phyloP scores from a whole-genome alignment of 2,888 invertebrate species.

The Clistopyga incitator region DNA sequence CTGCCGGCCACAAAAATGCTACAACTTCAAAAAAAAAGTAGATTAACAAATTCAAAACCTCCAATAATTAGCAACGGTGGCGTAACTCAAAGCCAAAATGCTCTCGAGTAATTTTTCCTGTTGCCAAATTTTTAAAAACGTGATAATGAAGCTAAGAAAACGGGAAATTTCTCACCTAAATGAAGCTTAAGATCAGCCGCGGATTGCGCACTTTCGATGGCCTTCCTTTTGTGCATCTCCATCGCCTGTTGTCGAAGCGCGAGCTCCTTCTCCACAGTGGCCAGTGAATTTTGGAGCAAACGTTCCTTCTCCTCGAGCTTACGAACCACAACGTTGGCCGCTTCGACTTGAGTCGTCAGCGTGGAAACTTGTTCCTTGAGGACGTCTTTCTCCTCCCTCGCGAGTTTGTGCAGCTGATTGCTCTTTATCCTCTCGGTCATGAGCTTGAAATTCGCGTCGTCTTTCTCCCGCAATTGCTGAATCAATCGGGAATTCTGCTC shows the following conservation, averaged over 20 bases:
- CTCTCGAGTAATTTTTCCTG: too few species aligned
- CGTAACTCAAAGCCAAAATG: too few species aligned
- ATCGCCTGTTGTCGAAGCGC: conserved; percentile 96
- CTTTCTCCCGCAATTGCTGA: conserved; percentile 97
- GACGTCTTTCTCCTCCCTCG: conserved; percentile 97
- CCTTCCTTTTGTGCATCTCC: conserved; percentile 99
- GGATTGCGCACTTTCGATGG: conserved; percentile 98
- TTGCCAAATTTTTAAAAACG: too few species aligned
- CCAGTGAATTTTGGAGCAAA: conserved; percentile 95
- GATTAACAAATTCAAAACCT: too few species aligned
- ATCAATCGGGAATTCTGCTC: conserved; percentile 98
- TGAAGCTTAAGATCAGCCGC: conserved; percentile 98
- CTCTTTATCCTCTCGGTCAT: conserved; percentile 99
- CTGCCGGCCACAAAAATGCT: too few species aligned
- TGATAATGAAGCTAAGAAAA: background rate
- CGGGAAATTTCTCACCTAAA: conserved; percentile 88
- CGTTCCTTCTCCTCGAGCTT: conserved; percentile 98
- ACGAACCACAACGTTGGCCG: conserved; percentile 96
- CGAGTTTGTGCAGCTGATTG: conserved; percentile 96
- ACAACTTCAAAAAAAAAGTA: too few species aligned
- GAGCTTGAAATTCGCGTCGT: conserved; percentile 99
- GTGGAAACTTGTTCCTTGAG: conserved; percentile 93
- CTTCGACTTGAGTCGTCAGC: conserved; percentile 95
- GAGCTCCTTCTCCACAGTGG: conserved; percentile 97
- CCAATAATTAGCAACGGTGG: too few species aligned